Conservation (phyloP, 1,140 invertebrate species). For the Drosophila navojoa region DNA sequence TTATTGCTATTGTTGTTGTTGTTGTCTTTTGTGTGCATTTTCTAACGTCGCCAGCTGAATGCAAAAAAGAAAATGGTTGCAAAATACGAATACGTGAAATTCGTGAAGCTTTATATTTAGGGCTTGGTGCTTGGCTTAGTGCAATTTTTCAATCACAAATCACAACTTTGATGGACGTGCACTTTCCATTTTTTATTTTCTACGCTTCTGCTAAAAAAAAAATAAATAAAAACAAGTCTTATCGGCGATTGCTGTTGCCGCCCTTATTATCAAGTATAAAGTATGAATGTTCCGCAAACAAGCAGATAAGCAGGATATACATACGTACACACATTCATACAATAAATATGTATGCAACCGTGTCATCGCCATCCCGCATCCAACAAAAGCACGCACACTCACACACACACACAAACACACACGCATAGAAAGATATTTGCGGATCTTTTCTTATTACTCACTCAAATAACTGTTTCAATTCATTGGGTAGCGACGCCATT, state of each 20-base stretch:
- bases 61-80: not conserved
- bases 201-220: not conserved
- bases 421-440: not conserved
- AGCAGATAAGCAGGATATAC: slow-evolving; percentile 45
- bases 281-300: slow-evolving; percentile 37
- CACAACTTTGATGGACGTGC: slow-evolving; percentile 10
- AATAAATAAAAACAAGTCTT: slow-evolving; percentile 13
- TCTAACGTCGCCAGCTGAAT: not conserved
- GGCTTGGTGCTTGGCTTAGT: not conserved
- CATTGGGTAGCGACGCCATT: slow-evolving; percentile 61
- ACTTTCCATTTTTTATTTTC: slow-evolving; percentile 11
- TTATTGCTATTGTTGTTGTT: not conserved
- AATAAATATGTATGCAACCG: slow-evolving; percentile 17
- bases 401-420: not conserved
- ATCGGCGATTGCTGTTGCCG: slow-evolving; percentile 22
- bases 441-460: slow-evolving; percentile 45
- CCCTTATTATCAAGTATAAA: slow-evolving; percentile 35
- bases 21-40: slow-evolving; percentile 3
- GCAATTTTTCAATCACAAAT: slow-evolving; percentile 8
- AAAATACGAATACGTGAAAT: slow-evolving; percentile 13
- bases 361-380: slow-evolving; percentile 25
- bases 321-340: slow-evolving; percentile 7
- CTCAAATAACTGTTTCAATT: slow-evolving; percentile 64
- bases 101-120: not conserved
- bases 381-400: slow-evolving; percentile 1